These are phyloP conservation scores for Plebejus melissa DNA, from an alignment of 2,888 invertebrate species.

Conservation along the genomic window DNA sequence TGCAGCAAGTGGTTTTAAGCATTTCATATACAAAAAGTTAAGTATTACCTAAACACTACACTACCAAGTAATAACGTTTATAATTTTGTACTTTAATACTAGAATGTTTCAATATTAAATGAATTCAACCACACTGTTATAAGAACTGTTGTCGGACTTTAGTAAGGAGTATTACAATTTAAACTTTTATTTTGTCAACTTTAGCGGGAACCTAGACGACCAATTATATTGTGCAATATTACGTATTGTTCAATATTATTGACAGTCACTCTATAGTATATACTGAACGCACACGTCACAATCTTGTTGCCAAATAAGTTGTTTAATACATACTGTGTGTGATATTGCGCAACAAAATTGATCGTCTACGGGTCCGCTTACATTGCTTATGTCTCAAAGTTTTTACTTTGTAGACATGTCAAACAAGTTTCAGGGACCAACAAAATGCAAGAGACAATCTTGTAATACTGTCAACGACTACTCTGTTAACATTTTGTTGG, in stretches of 20 bases:
- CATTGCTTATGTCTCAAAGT: background rate
- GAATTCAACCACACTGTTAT: background rate
- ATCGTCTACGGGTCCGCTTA: too few relatives aligned
- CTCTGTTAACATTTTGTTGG: background rate
- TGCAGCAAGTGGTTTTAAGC: background rate
- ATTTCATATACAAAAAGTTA: background rate
- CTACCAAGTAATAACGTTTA: too few relatives aligned
- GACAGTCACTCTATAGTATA: too few relatives aligned
- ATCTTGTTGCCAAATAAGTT: too few relatives aligned
- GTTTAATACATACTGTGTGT: too few relatives aligned
- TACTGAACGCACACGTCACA: too few relatives aligned
- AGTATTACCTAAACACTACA: too few relatives aligned
- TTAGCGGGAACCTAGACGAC: too few relatives aligned
- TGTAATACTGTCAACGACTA: background rate
- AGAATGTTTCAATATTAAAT: background rate
- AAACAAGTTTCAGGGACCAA: slow-evolving; percentile 13
- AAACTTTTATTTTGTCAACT: background rate
- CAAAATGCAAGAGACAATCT: background rate
- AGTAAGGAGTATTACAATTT: background rate
- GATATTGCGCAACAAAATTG: too few relatives aligned
- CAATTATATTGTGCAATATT: too few relatives aligned
- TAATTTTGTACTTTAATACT: background rate
- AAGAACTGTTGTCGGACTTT: background rate
- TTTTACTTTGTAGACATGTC: background rate
- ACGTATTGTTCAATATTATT: too few relatives aligned